These are phyloP conservation scores for Scolopax mira DNA, from an alignment of 2,113 vertebrate genomes.

Conservation along the genomic window DNA sequence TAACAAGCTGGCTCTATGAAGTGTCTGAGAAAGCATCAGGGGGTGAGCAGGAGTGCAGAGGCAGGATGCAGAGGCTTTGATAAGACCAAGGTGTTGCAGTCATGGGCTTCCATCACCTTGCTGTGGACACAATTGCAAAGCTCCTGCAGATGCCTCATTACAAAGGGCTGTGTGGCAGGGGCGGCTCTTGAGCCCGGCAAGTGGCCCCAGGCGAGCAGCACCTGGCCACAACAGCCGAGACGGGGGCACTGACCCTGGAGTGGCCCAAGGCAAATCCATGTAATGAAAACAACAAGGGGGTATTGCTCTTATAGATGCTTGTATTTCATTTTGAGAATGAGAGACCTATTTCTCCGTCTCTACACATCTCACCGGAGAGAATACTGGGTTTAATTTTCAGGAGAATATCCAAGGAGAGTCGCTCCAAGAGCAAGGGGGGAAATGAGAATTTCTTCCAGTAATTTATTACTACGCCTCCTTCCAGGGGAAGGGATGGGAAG, in stretches of 20 bases:
- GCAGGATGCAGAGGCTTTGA: background rate
- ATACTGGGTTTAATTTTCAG: background rate
- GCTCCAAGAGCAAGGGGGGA: accelerated
- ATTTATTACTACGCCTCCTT: background rate
- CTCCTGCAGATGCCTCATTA: background rate
- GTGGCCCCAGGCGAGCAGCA: background rate
- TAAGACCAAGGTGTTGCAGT: background rate
- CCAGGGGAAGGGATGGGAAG: background rate
- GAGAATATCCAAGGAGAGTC: background rate
- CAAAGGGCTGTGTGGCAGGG: background rate
- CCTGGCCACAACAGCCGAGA: too few species aligned
- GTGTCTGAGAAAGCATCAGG: background rate
- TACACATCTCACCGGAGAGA: background rate
- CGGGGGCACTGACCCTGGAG: background rate
- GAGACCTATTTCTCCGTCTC: background rate
- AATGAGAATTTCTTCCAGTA: background rate
- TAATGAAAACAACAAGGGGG: accelerated
- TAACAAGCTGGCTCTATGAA: too few species aligned
- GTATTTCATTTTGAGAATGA: background rate
- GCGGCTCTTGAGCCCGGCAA: background rate
- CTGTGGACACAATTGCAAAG: background rate
- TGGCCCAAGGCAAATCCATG: background rate
- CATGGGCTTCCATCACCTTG: background rate
- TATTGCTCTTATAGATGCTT: background rate
- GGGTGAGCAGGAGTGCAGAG: background rate